Evolutionary conservation across 1,140 invertebrate species (phyloP).

Genomic region (Heliconius hermathena): DNA sequence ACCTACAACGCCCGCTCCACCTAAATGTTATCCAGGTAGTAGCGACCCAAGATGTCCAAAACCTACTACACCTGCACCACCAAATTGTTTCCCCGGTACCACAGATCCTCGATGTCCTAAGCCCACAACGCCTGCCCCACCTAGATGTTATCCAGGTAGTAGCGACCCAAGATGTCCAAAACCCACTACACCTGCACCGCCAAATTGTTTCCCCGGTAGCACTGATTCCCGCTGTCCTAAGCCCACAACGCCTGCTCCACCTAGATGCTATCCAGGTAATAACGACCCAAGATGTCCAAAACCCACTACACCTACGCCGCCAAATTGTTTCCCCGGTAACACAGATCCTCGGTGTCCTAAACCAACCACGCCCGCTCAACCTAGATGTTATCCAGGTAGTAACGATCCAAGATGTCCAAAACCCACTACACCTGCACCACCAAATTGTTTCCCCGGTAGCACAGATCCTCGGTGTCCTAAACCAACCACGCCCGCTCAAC

Average conservation of each 20-base stretch:
- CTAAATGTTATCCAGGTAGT: background rate
- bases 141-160: constrained; percentile 46
- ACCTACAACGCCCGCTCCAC: background rate
- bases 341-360: background rate
- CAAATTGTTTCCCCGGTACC: constrained; percentile 52
- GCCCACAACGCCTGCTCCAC: constrained; percentile 27
- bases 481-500: too few relatives aligned
- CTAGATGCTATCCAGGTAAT: background rate
- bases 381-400: background rate
- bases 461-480: too few relatives aligned
- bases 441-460: too few relatives aligned
- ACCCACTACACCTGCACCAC: background rate
- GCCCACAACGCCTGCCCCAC: constrained; percentile 41
- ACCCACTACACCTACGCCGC: constrained; percentile 12
- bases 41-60: constrained; percentile 38
- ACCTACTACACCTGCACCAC: constrained; percentile 48
- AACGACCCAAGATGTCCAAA: constrained; percentile 48
- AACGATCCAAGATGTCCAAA: background rate
- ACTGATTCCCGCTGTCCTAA: constrained; percentile 68
- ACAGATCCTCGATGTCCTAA: constrained; percentile 59
- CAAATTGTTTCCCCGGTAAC: constrained; percentile 63
- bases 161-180: constrained; percentile 73
- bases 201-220: constrained; percentile 53
- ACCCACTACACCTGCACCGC: constrained; percentile 46
- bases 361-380: background rate